These are phyloP conservation scores for Apis laboriosa DNA, from an alignment of 1,140 invertebrate genomes.

Conservation along the genomic window DNA sequence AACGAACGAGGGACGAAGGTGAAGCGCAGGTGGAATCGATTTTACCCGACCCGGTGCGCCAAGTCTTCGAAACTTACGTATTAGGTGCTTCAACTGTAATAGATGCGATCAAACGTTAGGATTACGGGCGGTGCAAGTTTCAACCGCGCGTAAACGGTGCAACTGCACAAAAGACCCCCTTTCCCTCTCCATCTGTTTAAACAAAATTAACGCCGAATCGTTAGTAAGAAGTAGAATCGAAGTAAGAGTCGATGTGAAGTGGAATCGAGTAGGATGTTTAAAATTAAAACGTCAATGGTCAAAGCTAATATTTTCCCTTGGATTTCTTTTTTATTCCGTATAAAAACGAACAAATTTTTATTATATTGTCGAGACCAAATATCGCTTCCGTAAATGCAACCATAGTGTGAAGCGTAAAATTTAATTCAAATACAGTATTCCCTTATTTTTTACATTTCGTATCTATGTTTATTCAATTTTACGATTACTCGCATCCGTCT, in stretches of 20 bases:
- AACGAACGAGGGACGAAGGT: constrained; percentile 27
- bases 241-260: neutral
- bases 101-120: constrained; percentile 75
- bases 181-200: neutral
- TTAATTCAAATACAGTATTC: no score
- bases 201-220: neutral
- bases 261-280: neutral
- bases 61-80: constrained; percentile 72
- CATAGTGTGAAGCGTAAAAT: no score
- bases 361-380: neutral
- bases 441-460: no score
- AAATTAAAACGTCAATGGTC: neutral
- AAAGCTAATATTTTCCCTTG: neutral
- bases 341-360: no score
- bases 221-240: no score
- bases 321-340: neutral
- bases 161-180: constrained; percentile 27
- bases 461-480: no score
- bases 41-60: constrained; percentile 46
- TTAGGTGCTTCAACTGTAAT: constrained; percentile 72
- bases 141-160: constrained; percentile 56
- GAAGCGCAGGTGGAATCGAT: constrained; percentile 63
- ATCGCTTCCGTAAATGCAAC: neutral
- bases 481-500: no score
- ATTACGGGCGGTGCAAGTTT: constrained; percentile 66